Percentiles rank a stretch among this genome's conserved stretches.
Conservation (phyloP, 2,797 vertebrate species). For the Streptopelia turtur region DNA sequence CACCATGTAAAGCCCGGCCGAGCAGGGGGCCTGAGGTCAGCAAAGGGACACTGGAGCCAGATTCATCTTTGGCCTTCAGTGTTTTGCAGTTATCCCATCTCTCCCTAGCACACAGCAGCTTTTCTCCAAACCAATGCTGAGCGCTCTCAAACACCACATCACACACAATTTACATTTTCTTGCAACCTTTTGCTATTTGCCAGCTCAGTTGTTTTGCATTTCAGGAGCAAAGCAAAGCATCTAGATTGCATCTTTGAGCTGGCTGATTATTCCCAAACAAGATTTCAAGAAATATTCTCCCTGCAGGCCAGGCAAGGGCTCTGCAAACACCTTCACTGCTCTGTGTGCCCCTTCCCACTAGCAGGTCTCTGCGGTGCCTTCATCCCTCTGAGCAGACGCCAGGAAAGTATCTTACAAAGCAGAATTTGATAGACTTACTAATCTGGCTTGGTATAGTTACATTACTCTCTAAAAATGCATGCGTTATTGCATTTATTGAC, state of each 20-base stretch:
- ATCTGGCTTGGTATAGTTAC: not conserved
- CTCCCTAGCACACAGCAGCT: not conserved
- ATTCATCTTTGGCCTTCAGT: not conserved
- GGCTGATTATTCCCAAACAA: not conserved
- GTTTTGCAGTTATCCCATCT: not conserved
- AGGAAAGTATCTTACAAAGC: not conserved
- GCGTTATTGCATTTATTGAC: constrained; percentile 21
- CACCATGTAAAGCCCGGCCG: rapidly evolving
- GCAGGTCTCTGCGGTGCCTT: not conserved
- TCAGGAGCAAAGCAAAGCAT: not conserved
- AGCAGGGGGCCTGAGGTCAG: rapidly evolving
- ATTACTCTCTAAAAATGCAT: not conserved
- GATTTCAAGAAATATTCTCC: not conserved
- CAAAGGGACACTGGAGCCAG: not conserved
- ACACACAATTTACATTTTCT: not conserved
- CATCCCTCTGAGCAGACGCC: not conserved
- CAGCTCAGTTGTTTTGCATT: not conserved
- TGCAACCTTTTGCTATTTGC: not conserved
- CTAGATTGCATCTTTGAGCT: not conserved
- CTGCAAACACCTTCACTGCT: not conserved
- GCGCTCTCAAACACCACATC: not conserved
- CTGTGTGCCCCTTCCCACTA: not conserved
- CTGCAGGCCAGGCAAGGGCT: not conserved
- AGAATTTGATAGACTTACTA: not conserved
- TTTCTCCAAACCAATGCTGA: not conserved